phyloP scores from a whole-genome alignment of 2,113 vertebrate genomes.

The Anas platyrhynchos region DNA sequence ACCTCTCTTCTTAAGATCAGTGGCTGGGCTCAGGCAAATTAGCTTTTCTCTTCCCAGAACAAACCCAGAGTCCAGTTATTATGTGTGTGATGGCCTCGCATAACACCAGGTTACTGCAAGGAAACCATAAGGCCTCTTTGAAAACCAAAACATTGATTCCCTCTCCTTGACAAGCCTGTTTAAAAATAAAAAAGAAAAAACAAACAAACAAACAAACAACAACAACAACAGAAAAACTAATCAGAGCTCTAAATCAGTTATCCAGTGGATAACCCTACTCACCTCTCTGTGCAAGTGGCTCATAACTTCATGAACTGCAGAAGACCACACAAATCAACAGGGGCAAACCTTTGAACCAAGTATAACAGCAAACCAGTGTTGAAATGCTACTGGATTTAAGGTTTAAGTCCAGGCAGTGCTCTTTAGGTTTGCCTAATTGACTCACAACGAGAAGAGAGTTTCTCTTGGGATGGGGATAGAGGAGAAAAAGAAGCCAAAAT shows the following conservation, averaged over 20 bases:
- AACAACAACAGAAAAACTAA: background rate
- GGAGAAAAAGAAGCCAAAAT: background rate
- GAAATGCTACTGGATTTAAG: slow-evolving; percentile 41
- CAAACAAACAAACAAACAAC: too few species aligned
- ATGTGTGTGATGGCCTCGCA: background rate
- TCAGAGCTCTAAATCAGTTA: background rate
- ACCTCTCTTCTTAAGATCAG: background rate
- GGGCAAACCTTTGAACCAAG: background rate
- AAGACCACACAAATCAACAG: background rate
- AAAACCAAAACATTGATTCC: background rate
- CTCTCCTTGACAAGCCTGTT: background rate
- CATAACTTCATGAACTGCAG: background rate
- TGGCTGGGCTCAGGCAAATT: background rate
- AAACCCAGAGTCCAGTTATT: background rate
- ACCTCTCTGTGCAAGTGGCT: background rate
- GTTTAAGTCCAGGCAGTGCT: background rate
- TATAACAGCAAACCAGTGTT: background rate
- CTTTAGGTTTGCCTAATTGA: background rate
- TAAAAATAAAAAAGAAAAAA: background rate
- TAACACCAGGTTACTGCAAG: background rate
- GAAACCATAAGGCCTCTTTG: background rate
- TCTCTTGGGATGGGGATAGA: background rate
- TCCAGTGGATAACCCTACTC: background rate
- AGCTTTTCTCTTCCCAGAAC: background rate
- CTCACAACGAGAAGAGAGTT: background rate